Evolutionary conservation across 2,888 invertebrate species (phyloP), one percentile per base, ranked within the genome.

Genomic region (Branchinecta sandiegonensis): DNA sequence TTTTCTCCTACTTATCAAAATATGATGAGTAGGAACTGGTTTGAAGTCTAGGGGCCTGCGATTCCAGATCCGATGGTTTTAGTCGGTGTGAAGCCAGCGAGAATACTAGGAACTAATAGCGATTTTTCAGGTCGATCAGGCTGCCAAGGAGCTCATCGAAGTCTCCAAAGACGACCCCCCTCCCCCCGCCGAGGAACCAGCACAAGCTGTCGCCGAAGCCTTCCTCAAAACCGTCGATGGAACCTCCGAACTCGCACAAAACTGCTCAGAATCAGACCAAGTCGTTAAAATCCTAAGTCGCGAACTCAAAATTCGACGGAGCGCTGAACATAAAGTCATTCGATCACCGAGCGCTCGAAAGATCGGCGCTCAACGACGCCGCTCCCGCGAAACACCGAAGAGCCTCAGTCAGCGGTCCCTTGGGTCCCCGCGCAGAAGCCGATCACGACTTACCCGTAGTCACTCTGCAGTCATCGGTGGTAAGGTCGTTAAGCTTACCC

Each of bases 281-380:
- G 78, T 89, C 70, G 88, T 88, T 4, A 83, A 83, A 70, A 80
- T 85, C 70, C 78, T 89, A 64, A 86, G 87, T 73, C 83, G 84
- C 74, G 88, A 88, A 76, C 76, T 89, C 65, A 87, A 87, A 76
- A 89, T 89, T 69, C 79, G 88, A 69, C 83, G 85, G 65, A 86
- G 84, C 70, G 81, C 81, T 48, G 86, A 88, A 73, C 82, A 84
- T 67, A 85, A 85, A 74, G 82, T 88, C 9, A 86, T 89, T 71
- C 79, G 88, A 72, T 89, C 89, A 0, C 90, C 89, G 0, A 89
- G 89, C 76, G 89, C 88, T 2, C 81, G 89, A 67, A 89, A 88
- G 81, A 90, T 89, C 70, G 89, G 89, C 23, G 84, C 83, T 10
- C 82, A 89, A 72, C 79, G 88, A 74, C 81, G 89, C 66, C 80